Percentiles rank a stretch among this genome's conserved stretches.
Evolutionary conservation across 2,888 invertebrate species (phyloP).

Genomic region (Siphlonurus alternatus): DNA sequence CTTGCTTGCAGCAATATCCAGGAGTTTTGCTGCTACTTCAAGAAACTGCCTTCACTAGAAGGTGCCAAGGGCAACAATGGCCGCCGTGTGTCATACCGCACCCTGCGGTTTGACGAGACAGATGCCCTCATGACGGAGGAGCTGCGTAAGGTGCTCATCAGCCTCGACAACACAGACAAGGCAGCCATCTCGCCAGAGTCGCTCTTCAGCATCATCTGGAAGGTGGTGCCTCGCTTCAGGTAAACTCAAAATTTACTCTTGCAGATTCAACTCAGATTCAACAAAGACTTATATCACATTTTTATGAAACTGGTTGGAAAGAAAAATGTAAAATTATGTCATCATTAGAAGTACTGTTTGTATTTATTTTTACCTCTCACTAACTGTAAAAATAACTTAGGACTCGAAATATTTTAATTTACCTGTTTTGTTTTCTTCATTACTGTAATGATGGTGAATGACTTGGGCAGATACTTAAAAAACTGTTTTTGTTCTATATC

Average conservation of each 20-base stretch:
- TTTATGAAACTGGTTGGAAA: neutral
- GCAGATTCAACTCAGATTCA: neutral
- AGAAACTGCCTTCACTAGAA: constrained; percentile 56
- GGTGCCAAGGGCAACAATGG: constrained; percentile 27
- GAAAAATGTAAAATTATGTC: neutral
- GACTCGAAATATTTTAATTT: neutral
- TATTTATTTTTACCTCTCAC: neutral
- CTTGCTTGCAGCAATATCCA: constrained; percentile 50
- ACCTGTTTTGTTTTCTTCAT: too few species aligned
- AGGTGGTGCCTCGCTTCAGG: constrained; percentile 64
- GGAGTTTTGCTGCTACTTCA: constrained; percentile 67
- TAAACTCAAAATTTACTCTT: constrained; percentile 14
- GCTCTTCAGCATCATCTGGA: constrained; percentile 67
- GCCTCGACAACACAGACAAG: constrained; percentile 49
- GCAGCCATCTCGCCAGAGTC: constrained; percentile 66
- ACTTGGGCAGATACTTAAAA: too few species aligned
- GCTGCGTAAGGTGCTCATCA: constrained; percentile 56
- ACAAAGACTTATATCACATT: neutral
- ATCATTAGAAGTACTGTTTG: neutral
- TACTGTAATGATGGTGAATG: too few species aligned
- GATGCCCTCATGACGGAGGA: constrained; percentile 65
- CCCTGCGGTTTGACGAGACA: constrained; percentile 37
- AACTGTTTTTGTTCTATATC: too few species aligned
- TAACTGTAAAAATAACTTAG: neutral
- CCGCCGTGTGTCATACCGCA: constrained; percentile 41